Evolutionary conservation across 2,888 invertebrate genomes (phyloP), one percentile per base, ranked within the genome.

Genomic region (Hyposoter dolosus): DNA sequence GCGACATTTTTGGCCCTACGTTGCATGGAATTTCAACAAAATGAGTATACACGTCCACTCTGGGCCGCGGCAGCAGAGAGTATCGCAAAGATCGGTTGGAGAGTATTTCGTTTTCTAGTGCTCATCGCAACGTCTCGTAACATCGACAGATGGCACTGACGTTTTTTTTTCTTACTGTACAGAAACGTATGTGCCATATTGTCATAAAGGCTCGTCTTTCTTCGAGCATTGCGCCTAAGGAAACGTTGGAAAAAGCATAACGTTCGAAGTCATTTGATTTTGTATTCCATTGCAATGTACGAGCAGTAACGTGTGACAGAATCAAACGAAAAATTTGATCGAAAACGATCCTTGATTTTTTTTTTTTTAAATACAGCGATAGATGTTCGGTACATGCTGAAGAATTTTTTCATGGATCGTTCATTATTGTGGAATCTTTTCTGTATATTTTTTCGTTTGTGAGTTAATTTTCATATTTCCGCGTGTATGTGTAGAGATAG

Each of bases 91-190:
- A 32, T 47, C 35, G 69, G 40, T 74, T 50, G 72, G 53, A 68
- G 45, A 9, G 10, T 35, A 40, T 66, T 45, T 47, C 40, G 47
- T 40, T 40, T 60, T 68, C 66, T 45, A 35, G 40, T 40, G 0
- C 40, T 40, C 53, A 45, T 78, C 63, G 53, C 69, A 50, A 66
- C 71, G 69, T 85, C 82, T 85, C 86, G 88, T 86, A 86, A 87
- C 86, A 89, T 88, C 91, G 89, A 90, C 93, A 93, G 91, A 91
- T 93, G 93, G 92, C 91, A 91, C 90, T 89, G 91, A 92, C 92
- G 91, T 91, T 89, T 88, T 87, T 40, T 84, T 84, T 74, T 72
- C 32, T 43, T 71, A 66, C 66, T 65, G 23, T 69, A 71, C 74
- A 53, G 43, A 63, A 69, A 50, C 47, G 35, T 68, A 53, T 23